Conservation (phyloP, 2,797 vertebrate genomes). For the Poecilia picta region DNA sequence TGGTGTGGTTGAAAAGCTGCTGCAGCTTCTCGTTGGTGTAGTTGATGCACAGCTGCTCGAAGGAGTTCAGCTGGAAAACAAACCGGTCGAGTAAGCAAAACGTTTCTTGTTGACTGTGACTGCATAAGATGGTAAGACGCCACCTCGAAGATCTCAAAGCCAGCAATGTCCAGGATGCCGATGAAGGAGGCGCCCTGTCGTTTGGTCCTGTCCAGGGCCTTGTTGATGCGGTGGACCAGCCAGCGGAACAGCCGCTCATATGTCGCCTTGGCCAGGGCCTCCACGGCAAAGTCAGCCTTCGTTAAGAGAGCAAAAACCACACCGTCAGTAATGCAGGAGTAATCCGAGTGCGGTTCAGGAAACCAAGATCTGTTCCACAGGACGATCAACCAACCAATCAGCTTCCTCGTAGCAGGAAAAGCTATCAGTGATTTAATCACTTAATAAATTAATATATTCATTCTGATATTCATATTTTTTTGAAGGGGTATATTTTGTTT, state of each 20-base stretch:
- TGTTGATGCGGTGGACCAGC: conserved; percentile 97
- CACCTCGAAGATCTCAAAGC: conserved; percentile 98
- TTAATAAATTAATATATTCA: too few relatives aligned
- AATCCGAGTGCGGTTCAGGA: neutral
- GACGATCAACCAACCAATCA: conserved; percentile 2
- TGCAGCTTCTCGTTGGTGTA: conserved; percentile 99
- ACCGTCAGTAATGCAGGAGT: neutral
- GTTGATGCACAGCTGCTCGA: conserved; percentile 98
- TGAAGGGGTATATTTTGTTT: too few relatives aligned
- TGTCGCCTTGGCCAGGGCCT: conserved; percentile 95
- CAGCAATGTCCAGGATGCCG: conserved; percentile 97
- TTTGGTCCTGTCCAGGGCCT: conserved; percentile 96
- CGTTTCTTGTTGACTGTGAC: neutral
- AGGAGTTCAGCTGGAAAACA: conserved; percentile 85
- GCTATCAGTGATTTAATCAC: too few relatives aligned
- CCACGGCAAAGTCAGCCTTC: conserved; percentile 97
- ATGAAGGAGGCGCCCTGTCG: conserved; percentile 97
- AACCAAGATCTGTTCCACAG: conserved; percentile 4
- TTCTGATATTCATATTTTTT: too few relatives aligned
- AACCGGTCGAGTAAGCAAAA: neutral
- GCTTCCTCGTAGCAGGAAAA: neutral
- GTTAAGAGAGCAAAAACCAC: conserved; percentile 6
- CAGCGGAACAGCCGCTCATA: conserved; percentile 98
- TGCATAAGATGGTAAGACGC: conserved; percentile 4
- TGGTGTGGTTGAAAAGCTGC: conserved; percentile 98